Evolutionary conservation across 2,113 vertebrate species (phyloP), one percentile per base, ranked within the genome.

Genomic region (Thymallus thymallus): DNA sequence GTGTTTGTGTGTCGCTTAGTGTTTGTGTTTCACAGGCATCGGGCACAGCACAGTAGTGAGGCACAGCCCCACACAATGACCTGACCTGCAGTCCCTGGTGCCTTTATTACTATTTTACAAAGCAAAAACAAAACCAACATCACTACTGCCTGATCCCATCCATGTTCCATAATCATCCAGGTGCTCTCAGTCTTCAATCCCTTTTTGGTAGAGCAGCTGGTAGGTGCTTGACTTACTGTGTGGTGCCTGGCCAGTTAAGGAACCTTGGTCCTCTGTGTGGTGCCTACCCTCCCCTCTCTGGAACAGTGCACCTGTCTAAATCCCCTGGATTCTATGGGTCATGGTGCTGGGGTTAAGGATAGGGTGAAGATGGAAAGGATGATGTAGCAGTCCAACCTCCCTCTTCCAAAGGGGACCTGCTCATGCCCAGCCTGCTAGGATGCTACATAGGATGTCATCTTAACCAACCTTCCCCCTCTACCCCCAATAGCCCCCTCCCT

Each of bases 71-170:
- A 77, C 73, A 72, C 84, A 85, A 76, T 89, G 91, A 92, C 87
- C 85, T 88, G 92, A 91, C 91, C 92, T 77, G 92, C 92, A 90
- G 92, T 88, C 88, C 48, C 91, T 85, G 72, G 78, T 81, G 88
- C 80, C 78, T 83, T 74, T 87, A 41, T 41, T 41, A 41, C 70
- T 68, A 72, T 24, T 71, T 35, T 69, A 84, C 56, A 77, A 85
- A 85, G 48, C 83, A 55, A 76, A 68, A 6, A 82, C 48, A 46
- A 71, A 76, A 48, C 14, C 35, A 71, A 74, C 18, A 45, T 26
- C 4, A 22, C 22, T 29, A 6, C 41, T 73, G 23, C 58, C 61
- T 29, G 12, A 66, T 66, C 30, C 63, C 18, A 22, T 60, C n/a
- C 5, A 60, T 60, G n/a, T 9, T n/a, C 3, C 5, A 7, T 51